Evolutionary conservation across 1,140 invertebrate species (phyloP), one percentile per base, ranked within the genome.

Genomic region (Solen grandis): DNA sequence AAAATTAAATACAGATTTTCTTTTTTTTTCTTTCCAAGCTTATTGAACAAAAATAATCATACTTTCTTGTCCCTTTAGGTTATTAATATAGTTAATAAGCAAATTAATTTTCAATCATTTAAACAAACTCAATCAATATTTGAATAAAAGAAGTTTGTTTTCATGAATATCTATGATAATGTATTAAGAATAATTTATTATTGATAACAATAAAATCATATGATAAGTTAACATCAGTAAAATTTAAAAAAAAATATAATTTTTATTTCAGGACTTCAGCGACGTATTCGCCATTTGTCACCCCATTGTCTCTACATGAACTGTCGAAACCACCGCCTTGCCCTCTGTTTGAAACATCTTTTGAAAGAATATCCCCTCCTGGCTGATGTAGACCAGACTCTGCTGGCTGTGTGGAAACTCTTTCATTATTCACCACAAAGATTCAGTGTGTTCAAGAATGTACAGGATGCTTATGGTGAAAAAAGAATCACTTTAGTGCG

Each of bases 351-450:
- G 57, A 59, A 59, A 22, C 57, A 59, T 29, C 57, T 59, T 10
- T 13, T 59, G 57, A 59, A 59, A 59, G n/a, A 13, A n/a, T 59
- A 59, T 22, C n/a, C 27, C 8, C 8, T 59, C 27, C 27, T 59
- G 8, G 57, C 25, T 59, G 57, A 59, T 13, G 57, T 29, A 10
- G 57, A 59, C 27, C 10, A 8, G 8, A 22, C 25, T n/a, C 27
- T 59, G 8, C 57, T 59, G n/a, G 57, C 57, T 10, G 25, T 59
- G n/a, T 59, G 57, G 57, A 59, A 59, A 29, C 57, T 59, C 10
- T 59, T 59, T n/a, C n/a, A n/a, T n/a, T n/a, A n/a, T 22, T 59
- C 57, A n/a, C 57, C 57, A 22, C 22, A 8, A 10, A n/a, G 57
- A 22, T 59, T 59, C 22, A 22, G 25, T 10, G 57, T 59, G 22